phyloP scores from a whole-genome alignment of 1,140 invertebrate species.

The Ips nitidus region DNA sequence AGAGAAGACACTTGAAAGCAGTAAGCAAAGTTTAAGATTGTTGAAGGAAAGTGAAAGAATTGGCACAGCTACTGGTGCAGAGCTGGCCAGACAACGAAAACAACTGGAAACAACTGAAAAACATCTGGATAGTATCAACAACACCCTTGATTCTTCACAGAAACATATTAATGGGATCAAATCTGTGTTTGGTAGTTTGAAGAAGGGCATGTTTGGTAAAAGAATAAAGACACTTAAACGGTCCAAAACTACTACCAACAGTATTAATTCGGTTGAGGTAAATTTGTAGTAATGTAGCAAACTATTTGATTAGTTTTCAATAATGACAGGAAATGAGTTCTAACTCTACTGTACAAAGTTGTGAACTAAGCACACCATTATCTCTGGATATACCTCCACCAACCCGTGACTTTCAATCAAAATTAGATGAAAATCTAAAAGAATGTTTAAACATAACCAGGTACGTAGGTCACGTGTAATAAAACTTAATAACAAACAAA shows the following conservation, averaged over 20 bases:
- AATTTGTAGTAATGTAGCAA: neutral
- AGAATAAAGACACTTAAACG: slow-evolving; percentile 50
- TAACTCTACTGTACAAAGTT: slow-evolving; percentile 39
- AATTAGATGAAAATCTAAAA: slow-evolving; percentile 75
- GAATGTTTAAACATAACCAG: slow-evolving; percentile 70
- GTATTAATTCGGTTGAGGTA: slow-evolving; percentile 40
- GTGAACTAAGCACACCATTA: slow-evolving; percentile 49
- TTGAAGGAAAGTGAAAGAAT: slow-evolving; percentile 87
- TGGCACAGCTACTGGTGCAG: slow-evolving; percentile 85
- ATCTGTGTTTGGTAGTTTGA: slow-evolving; percentile 88
- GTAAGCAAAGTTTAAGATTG: slow-evolving; percentile 76
- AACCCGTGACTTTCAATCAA: slow-evolving; percentile 63
- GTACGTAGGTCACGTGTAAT: neutral
- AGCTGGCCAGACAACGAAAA: slow-evolving; percentile 85
- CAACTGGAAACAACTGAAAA: slow-evolving; percentile 86
- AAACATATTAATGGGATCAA: slow-evolving; percentile 94
- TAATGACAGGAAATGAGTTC: slow-evolving; percentile 38
- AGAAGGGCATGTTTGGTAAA: slow-evolving; percentile 82
- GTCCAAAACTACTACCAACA: slow-evolving; percentile 41
- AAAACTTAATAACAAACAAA: neutral
- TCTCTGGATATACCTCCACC: slow-evolving; percentile 21
- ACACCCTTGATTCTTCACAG: slow-evolving; percentile 83
- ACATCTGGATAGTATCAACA: slow-evolving; percentile 89
- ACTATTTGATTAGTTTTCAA: neutral
- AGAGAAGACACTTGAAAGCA: slow-evolving; percentile 80